Evolutionary conservation across 2,888 invertebrate genomes (phyloP), one percentile per base, ranked within the genome.

Genomic region (Rhingia rostrata): DNA sequence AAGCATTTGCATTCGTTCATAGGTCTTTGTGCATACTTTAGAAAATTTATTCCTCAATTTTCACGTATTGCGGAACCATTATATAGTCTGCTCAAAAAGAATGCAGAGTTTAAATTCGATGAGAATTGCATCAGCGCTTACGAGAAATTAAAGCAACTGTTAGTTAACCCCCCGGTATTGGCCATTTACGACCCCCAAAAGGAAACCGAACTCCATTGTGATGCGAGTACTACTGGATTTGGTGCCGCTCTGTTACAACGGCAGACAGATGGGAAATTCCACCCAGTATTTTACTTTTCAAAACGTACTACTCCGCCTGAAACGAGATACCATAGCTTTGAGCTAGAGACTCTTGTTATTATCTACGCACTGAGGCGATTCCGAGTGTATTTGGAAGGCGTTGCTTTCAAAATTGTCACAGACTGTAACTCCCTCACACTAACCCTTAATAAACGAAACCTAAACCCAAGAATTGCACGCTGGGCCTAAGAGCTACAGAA

Each of bases 121-220:
- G 22, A 22, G 22, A 22, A 22, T 22, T 47, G 67, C n/a, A 2
- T 39, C 9, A 41, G 35, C 4, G 47, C 72, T 2, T 70, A 75
- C 37, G 51, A 83, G 10, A 14, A 43, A 3, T 60, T 86, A 14
- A 84, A 86, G 12, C 33, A 41, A 41, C 41, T 41, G 4, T 41
- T 87, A n/a, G 7, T 63, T 5, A 30, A 60, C 3, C 9, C 80
- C 39, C 88, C 87, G 22, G 78, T 89, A 32, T 74, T 90, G 14
- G 81, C 87, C 3, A 72, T 90, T 6, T 90, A 72, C 81, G 63
- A 69, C 5, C 88, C n/a, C 88, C 22, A 43, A n/a, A 10, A 45
- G 6, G 87, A 88, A 66, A 89, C 88, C 0, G 88, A 89, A 77
- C 64, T 89, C 39, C 88, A 89, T 73, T 88, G 87, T 33, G 89